These are phyloP conservation scores for Bubo scandiacus DNA, from an alignment of 2,113 vertebrate species.

Conservation along the genomic window DNA sequence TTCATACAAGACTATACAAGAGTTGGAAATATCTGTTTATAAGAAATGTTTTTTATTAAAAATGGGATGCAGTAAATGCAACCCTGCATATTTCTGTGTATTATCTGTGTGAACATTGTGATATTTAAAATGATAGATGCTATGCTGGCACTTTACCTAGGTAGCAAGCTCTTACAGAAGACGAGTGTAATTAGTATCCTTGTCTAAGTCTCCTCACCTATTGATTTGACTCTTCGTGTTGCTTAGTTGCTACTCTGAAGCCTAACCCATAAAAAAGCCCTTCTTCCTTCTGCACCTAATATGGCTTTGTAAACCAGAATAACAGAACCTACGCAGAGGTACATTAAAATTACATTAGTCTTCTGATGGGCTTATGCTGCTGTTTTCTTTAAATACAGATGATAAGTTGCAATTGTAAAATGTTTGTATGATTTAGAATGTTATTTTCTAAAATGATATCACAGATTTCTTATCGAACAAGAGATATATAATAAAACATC, in stretches of 20 bases:
- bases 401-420: conserved; percentile 24
- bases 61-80: not conserved
- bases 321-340: not conserved
- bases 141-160: conserved; percentile 30
- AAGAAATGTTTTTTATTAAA: conserved; percentile 49
- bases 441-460: not conserved
- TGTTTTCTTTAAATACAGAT: conserved; percentile 31
- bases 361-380: conserved; percentile 30
- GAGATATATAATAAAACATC: not conserved
- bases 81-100: conserved; percentile 31
- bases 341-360: not conserved
- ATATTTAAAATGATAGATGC: conserved; percentile 18
- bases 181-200: not conserved
- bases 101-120: not conserved
- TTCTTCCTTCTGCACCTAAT: not conserved
- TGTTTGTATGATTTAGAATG: conserved; percentile 3
- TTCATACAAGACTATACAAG: conserved; percentile 4
- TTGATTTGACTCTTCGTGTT: not conserved
- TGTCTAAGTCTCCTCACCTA: conserved; percentile 4
- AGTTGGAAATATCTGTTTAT: conserved; percentile 49
- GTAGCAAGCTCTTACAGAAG: not conserved
- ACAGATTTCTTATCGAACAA: not conserved
- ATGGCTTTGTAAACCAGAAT: not conserved
- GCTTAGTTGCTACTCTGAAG: conserved; percentile 28
- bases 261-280: not conserved